phyloP scores from a whole-genome alignment of 2,888 invertebrate genomes.

The Odontocolon sp. region DNA sequence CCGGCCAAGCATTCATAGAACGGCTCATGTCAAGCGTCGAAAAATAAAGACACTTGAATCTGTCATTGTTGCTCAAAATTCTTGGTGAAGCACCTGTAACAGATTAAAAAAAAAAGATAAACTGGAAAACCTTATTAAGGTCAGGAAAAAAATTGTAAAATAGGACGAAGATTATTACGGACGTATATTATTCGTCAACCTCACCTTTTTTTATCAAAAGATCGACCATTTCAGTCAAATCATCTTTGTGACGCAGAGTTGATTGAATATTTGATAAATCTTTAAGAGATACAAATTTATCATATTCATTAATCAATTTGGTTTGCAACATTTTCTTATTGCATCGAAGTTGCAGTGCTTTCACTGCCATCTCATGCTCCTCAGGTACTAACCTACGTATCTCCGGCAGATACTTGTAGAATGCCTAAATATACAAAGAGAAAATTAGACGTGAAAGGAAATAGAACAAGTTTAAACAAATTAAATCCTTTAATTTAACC shows the following conservation, averaged over 20 bases:
- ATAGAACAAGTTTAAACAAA: too few species aligned
- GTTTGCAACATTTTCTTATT: not conserved
- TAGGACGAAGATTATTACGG: too few species aligned
- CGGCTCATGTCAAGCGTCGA: constrained; percentile 52
- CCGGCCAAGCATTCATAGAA: constrained; percentile 44
- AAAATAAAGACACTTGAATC: constrained; percentile 52
- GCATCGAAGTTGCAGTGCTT: not conserved
- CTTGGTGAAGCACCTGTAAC: not conserved
- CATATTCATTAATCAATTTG: not conserved
- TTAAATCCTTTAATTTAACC: not conserved
- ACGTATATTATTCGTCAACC: too few species aligned
- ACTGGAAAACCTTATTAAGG: too few species aligned
- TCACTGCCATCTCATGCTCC: not conserved
- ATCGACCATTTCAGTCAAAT: not conserved
- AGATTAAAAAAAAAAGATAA: too few species aligned
- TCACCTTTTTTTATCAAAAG: not conserved
- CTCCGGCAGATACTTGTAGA: constrained; percentile 5
- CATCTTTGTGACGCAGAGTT: not conserved
- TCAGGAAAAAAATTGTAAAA: too few species aligned
- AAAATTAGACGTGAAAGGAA: not conserved
- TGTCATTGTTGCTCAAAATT: not conserved
- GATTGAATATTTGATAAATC: not conserved
- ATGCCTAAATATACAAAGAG: not conserved
- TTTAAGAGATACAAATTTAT: constrained; percentile 1
- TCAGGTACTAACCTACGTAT: not conserved